These are phyloP conservation scores for Origma solitaria DNA, from an alignment of 2,113 vertebrate species.

Conservation along the genomic window DNA sequence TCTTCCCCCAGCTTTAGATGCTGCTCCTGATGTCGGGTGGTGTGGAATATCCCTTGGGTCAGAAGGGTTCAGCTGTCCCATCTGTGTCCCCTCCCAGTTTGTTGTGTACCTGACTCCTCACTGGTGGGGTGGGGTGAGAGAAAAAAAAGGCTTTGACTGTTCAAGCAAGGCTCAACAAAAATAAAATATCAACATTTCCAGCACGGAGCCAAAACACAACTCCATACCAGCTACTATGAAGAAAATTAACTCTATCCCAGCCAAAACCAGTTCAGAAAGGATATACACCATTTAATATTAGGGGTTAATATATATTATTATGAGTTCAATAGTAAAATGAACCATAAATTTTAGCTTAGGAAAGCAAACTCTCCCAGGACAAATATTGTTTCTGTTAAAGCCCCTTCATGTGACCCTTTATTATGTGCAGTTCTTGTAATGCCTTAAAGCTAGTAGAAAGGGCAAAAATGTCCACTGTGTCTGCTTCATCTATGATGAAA, in stretches of 20 bases:
- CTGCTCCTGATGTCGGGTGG: not conserved
- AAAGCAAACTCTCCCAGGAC: not conserved
- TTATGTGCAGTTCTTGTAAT: not conserved
- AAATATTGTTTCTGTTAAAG: not conserved
- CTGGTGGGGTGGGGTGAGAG: not conserved
- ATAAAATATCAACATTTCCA: rapidly evolving
- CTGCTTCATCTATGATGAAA: slow-evolving; percentile 10
- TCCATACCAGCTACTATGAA: not conserved
- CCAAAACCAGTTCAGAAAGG: not conserved
- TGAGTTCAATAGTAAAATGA: not conserved
- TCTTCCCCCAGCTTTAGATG: not conserved
- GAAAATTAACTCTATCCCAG: not conserved
- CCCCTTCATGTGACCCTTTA: not conserved
- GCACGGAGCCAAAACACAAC: not conserved
- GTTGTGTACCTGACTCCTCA: not conserved
- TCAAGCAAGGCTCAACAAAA: not conserved
- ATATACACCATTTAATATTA: not conserved
- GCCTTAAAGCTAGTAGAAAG: not conserved
- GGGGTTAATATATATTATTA: not conserved
- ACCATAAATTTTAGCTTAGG: not conserved
- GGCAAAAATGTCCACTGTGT: not conserved
- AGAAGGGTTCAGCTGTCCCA: not conserved
- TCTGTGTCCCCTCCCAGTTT: not conserved
- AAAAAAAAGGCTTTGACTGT: not conserved
- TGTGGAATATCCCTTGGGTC: not conserved